Conservation (phyloP, 2,888 invertebrate species). For the Mycalesis mineus region DNA sequence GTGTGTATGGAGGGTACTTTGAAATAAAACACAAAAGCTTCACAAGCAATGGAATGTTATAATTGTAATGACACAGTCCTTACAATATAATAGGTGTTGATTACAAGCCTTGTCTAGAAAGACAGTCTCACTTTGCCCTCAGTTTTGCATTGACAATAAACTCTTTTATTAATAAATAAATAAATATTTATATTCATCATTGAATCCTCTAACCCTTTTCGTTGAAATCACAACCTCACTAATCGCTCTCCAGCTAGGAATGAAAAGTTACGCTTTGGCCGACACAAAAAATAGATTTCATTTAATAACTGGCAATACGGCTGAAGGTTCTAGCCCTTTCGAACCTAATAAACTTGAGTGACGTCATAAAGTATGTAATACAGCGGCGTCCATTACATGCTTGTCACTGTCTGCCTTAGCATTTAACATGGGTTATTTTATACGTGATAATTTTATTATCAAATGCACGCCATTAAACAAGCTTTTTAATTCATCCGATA, state of each 20-base stretch:
- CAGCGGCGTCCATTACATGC: too few species aligned
- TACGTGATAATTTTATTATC: too few species aligned
- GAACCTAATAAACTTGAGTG: too few species aligned
- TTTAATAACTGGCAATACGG: too few species aligned
- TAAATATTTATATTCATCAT: slow-evolving; percentile 20
- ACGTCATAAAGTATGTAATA: too few species aligned
- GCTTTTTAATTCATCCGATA: too few species aligned
- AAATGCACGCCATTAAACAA: too few species aligned
- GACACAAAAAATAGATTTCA: slow-evolving; percentile 2
- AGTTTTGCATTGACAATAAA: slow-evolving; percentile 14
- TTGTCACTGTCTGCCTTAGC: too few species aligned
- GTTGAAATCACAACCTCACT: slow-evolving; percentile 48
- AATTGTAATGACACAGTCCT: slow-evolving; percentile 66
- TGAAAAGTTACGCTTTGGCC: slow-evolving; percentile 10
- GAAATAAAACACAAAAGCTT: slow-evolving; percentile 57
- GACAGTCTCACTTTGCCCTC: slow-evolving; percentile 47
- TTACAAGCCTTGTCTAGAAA: slow-evolving; percentile 47
- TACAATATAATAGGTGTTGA: slow-evolving; percentile 53
- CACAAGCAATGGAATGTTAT: slow-evolving; percentile 77
- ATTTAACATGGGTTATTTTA: too few species aligned
- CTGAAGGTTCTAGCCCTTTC: too few species aligned
- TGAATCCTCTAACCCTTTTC: slow-evolving; percentile 30
- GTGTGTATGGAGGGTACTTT: slow-evolving; percentile 3
- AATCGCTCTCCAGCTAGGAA: slow-evolving; percentile 26
- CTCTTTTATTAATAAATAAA: slow-evolving; percentile 1